These are phyloP conservation scores for Macrosteles quadrilineatus DNA, from an alignment of 1,140 invertebrate genomes.

Conservation along the genomic window DNA sequence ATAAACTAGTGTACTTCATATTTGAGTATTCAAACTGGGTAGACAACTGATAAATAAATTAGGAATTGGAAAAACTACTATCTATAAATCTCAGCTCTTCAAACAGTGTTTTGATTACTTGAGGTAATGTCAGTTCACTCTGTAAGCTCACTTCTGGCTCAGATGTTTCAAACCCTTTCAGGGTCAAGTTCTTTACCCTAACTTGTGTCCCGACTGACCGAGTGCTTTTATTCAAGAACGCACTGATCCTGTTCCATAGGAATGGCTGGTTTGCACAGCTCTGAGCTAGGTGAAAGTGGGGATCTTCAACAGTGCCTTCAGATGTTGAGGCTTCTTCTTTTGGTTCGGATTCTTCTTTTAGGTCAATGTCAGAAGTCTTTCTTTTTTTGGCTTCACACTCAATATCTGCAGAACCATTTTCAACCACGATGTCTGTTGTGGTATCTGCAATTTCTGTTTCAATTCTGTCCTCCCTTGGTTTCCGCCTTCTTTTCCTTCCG, in stretches of 20 bases:
- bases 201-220: constrained; percentile 12
- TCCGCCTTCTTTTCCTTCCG: no score
- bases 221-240: neutral
- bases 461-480: no score
- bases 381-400: no score
- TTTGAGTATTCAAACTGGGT: neutral
- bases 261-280: neutral
- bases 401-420: no score
- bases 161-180: constrained; percentile 16
- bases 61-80: constrained; percentile 6
- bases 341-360: neutral
- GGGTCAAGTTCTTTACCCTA: neutral
- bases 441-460: no score
- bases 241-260: constrained; percentile 17
- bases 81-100: constrained; percentile 11
- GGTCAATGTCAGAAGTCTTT: neutral
- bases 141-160: constrained; percentile 15
- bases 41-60: neutral
- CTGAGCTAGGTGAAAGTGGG: no score
- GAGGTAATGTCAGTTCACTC: constrained; percentile 13
- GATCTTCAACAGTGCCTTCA: no score
- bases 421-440: no score
- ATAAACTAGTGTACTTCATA: neutral
- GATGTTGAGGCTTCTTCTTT: neutral
- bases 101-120: constrained; percentile 18